Base-by-base conservation (phyloP, 2,113 vertebrate genomes). In the Corythornis vintsioides region DNA sequence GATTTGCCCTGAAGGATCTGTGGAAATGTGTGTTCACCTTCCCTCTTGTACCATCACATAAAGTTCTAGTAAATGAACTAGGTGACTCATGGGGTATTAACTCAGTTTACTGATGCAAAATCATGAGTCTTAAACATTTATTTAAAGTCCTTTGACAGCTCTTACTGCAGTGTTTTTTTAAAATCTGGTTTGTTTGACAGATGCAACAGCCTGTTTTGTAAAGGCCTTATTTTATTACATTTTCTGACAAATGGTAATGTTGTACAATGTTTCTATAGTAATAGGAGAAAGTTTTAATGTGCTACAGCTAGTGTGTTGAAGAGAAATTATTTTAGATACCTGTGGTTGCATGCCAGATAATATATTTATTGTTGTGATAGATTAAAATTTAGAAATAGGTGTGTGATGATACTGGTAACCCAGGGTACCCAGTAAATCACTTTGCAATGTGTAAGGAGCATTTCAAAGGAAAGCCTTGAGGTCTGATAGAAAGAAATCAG, bases 71-170 rank as follows among this genome's bases (percentile, higher is more conserved):
- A 82, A 83, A 53, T 84, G 87, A 75, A 47, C 90, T 33, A 7
- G 57, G 69, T 90, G 92, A 95, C 86, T 94, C 83, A 93, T 71
- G 82, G 38, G 64, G 31, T 89, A 71, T 87, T 86, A 93, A 92
- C 67, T 92, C 85, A 83, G 53, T 89, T 86, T 67, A 84, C 86
- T 69, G 80, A 81, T 82, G 83, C 78, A 91, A 81, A 90, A 83
- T 92, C 59, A 29, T 66, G 50, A 89, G 85, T 72, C 73, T 87
- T 42, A 78, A 93, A 75, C 42, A 19, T 63, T 70, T 92, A 50
- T 83, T 84, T 76, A 15, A 82, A 66, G 60, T 78, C 79, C 78
- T 92, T 84, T 59, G 57, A 52, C 72, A 91, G 72, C 53, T 45
- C 64, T 64, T 89, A 25, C 74, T 87, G 60, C 63, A 55, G 40